phyloP scores from a whole-genome alignment of 2,113 vertebrate genomes.

The Peucedramus taeniatus region DNA sequence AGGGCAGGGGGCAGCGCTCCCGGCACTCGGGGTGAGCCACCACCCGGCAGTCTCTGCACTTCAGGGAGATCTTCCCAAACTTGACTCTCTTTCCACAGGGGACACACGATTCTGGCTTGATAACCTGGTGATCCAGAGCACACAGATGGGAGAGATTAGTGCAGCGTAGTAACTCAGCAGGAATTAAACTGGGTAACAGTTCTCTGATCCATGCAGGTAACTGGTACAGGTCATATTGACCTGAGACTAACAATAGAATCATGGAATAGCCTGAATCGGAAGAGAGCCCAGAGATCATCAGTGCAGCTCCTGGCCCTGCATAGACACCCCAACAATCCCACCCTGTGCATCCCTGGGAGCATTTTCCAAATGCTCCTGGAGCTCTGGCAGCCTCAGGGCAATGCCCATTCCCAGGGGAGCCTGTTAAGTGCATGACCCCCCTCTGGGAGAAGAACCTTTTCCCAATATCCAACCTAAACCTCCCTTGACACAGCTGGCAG shows the following conservation, averaged over 20 bases:
- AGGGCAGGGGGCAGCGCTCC: slow-evolving; percentile 92
- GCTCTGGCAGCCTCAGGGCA: not conserved
- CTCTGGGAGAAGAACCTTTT: not conserved
- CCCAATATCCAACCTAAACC: not conserved
- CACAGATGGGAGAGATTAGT: not conserved
- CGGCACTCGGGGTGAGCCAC: slow-evolving; percentile 91
- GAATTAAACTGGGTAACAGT: rapidly evolving
- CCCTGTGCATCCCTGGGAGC: not conserved
- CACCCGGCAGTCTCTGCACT: slow-evolving; percentile 92
- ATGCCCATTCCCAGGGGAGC: not conserved
- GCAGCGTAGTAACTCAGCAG: not conserved
- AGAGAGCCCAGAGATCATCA: not conserved
- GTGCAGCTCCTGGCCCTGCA: not conserved
- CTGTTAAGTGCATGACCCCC: rapidly evolving
- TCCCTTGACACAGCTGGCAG: not conserved
- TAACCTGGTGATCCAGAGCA: slow-evolving; percentile 76
- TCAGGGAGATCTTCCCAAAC: slow-evolving; percentile 93
- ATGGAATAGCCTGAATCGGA: not conserved
- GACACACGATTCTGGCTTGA: slow-evolving; percentile 97
- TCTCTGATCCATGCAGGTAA: not conserved
- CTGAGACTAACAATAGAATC: rapidly evolving
- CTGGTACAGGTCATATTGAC: rapidly evolving
- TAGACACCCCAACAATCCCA: not conserved
- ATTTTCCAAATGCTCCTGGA: rapidly evolving
- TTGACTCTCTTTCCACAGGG: slow-evolving; percentile 95